Evolutionary conservation across 2,113 vertebrate genomes (phyloP), one percentile per base, ranked within the genome.

Genomic region (Malurus melanocephalus): DNA sequence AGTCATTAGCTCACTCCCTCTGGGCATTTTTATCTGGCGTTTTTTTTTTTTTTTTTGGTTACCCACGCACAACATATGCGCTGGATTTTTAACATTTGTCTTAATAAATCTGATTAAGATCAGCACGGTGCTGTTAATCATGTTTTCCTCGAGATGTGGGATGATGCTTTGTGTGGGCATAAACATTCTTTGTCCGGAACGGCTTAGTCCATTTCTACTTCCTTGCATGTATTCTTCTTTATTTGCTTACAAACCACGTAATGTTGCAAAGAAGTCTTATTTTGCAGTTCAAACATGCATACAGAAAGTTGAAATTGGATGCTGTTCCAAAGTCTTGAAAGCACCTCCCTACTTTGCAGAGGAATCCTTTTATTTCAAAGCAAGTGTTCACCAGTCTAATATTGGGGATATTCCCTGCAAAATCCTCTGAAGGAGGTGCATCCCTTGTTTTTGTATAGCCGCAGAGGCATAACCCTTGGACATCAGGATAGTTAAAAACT

Each of bases 1-100:
- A 65, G 72, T 69, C 68, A 94, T 94, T 90, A 94, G 93, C 94
- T 95, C 94, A 95, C 61, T 93, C 80, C 84, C 90, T 82, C 66
- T 65, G 92, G 95, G 84, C n/a, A 73, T 87, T 92, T 93, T 88
- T 90, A 87, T 79, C 48, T 76, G 87, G 22, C 23, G 46, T 56
- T 57, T 49, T 68, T 55, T 53, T 61, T 53, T 53, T 52, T 61
- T n/a, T 4, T 8, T 80, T 35, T 46, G 12, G 51, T 86, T 84
- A 48, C 16, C 19, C 42, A 4, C 33, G 42, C 33, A 27, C 28
- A 48, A 11, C 22, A 16, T 35, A 9, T 22, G 11, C 1, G 2
- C 43, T 85, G 40, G n/a, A 60, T 80, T 91, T 85, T 87, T 61
- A 52, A 27, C 79, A 42, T 93, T 85, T 89, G 72, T 82, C 81